Conservation (phyloP, 2,113 vertebrate genomes). For the Carassius gibelio region DNA sequence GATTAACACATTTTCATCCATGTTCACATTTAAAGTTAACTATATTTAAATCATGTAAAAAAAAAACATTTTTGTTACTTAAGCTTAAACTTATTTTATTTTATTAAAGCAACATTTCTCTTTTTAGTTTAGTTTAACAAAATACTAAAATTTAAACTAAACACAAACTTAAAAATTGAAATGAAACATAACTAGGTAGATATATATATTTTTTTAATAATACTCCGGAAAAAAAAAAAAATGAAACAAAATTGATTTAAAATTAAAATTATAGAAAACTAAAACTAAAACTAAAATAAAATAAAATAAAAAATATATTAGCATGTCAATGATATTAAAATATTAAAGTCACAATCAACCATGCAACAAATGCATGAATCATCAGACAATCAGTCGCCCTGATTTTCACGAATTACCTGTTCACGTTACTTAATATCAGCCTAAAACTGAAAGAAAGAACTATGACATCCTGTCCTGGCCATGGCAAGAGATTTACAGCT, state of each 20-base stretch:
- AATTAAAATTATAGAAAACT: not conserved
- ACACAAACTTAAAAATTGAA: too few species aligned
- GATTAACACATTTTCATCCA: not conserved
- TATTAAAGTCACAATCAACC: not conserved
- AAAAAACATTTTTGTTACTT: too few species aligned
- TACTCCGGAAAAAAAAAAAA: too few species aligned
- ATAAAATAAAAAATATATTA: not conserved
- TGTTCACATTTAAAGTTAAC: not conserved
- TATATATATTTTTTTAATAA: too few species aligned
- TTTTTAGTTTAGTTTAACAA: not conserved
- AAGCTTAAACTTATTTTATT: too few species aligned
- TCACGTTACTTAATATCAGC: conserved; percentile 11
- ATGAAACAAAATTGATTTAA: too few species aligned
- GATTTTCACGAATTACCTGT: conserved; percentile 26
- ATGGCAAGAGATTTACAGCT: not conserved
- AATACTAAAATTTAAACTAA: not conserved
- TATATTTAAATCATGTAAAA: too few species aligned
- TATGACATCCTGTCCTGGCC: not conserved
- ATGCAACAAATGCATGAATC: not conserved
- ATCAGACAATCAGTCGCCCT: conserved; percentile 14
- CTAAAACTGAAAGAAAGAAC: conserved; percentile 1
- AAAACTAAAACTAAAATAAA: not conserved
- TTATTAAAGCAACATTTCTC: too few species aligned
- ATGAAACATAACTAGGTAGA: too few species aligned
- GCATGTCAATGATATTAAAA: not conserved